Base-by-base conservation (phyloP, 2,888 invertebrate genomes). In the Drosophila atripex region DNA sequence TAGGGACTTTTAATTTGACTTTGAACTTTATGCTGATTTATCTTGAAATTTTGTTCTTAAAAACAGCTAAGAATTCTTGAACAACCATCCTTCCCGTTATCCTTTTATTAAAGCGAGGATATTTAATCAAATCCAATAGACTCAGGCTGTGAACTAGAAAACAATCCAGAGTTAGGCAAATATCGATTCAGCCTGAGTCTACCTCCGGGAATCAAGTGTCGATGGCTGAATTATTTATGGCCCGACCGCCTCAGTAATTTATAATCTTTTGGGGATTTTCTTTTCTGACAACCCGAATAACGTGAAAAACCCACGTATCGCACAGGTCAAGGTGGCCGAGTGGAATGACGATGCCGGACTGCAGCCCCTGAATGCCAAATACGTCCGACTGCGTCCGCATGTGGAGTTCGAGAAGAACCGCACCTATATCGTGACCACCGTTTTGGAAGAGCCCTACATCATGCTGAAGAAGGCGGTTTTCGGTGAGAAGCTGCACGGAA, bases 381-480 rank as follows among this genome's bases (percentile, higher is more conserved):
- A 95, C 86, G 94, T 95, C 32, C 93, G 96, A 68, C 92, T 96
- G 21, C 94, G 94, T 74, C 94, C 96, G 0, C 94, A 94, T 14
- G 92, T 93, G 3, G 94, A 95, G 66, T 95, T 96, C 76, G 96
- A 96, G 78, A 94, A 94, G 74, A 97, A 97, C 90, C 95, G 94
- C 89, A 97, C 97, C 0, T 97, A 97, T 87, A 94, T 96, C 69
- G 95, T 98, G n/a, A 96, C 97, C 12, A 96, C 96, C 2, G 94
- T 97, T 69, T 92, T 97, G 88, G 97, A 97, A 91, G 97, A 97
- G 84, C 97, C 97, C 0, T 98, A 97, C 88, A 94, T 97, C 85
- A 97, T 97, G 96, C 91, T 94, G 77, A 94, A 94, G 85, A 93
- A 93, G 66, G 93, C 94, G 2, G 95, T 95, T 64, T 93, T 93